Base-by-base conservation (phyloP, 2,113 vertebrate species). In the Cochlearius cochlearius region DNA sequence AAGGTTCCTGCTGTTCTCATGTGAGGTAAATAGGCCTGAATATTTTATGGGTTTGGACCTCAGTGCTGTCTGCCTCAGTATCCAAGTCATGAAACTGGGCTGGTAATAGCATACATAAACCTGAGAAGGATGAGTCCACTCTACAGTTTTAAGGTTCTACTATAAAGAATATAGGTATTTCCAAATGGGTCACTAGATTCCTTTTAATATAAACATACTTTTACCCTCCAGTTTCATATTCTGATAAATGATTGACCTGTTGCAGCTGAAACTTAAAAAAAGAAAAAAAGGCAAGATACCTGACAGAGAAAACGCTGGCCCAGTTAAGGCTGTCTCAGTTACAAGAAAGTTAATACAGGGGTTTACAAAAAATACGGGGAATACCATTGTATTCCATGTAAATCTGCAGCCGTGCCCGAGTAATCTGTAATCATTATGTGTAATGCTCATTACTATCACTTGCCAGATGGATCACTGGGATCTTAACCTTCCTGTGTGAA, bases 381-480 rank as follows among this genome's bases (percentile, higher is more conserved):
- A 81, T 81, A 78, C 41, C 73, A 59, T 13, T 92, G 81, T 89
- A 72, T 10, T 89, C 64, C 47, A 47, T 19, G 32, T 36, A 71
- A 60, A 85, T 91, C 63, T 4, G 5, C 58, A 87, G 81, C 89
- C 75, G 64, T 74, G 67, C 83, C 91, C 34, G 72, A 88, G 68
- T 86, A 85, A 91, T 89, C 88, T 82, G 91, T 53, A 81, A 85
- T 91, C 73, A 45, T 89, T 63, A 64, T 9, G 58, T 3, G 0
- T 78, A 85, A 94, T 63, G 75, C 56, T 92, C 36, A 78, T 78
- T 81, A 78, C 76, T 95, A 68, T 77, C 86, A 91, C 86, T 80
- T 84, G 91, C 80, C 88, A 95, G 90, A 93, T 91, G 88, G 93
- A 81, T 88, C 58, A 34, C 82, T 68, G 60, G 62, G 72, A 94